Conservation (phyloP, 2,888 invertebrate genomes). For the Drosophila pseudotakahashii region DNA sequence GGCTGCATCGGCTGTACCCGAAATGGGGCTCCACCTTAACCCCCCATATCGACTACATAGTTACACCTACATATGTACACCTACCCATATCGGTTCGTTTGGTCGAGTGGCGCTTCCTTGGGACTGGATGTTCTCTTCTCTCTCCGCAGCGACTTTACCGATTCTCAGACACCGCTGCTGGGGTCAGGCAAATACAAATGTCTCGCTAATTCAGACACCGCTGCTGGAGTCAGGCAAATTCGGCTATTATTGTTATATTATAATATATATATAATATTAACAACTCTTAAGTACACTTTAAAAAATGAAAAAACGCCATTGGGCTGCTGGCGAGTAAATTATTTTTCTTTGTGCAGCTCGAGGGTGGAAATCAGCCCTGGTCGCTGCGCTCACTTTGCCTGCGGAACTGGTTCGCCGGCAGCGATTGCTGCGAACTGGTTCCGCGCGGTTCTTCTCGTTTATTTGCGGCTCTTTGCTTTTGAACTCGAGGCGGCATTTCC, state of each 20-base stretch:
- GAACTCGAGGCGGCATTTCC: neutral
- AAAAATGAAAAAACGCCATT: slow-evolving; percentile 45
- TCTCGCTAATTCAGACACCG: slow-evolving; percentile 41
- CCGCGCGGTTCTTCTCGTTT: slow-evolving; percentile 4
- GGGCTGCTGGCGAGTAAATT: slow-evolving; percentile 39
- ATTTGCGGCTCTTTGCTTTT: neutral
- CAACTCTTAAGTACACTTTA: slow-evolving; percentile 49
- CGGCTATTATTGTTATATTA: slow-evolving; percentile 51
- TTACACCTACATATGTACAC: slow-evolving; percentile 11
- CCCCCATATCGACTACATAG: slow-evolving; percentile 18
- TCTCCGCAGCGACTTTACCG: slow-evolving; percentile 24
- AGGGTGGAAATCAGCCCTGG: slow-evolving; percentile 46
- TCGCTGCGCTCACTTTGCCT: slow-evolving; percentile 22
- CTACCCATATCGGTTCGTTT: slow-evolving; percentile 31
- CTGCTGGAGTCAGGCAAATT: slow-evolving; percentile 34
- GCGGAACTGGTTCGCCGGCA: slow-evolving; percentile 24
- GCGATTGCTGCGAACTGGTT: slow-evolving; percentile 5
- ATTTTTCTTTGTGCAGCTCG: slow-evolving; percentile 45
- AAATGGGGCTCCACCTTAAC: slow-evolving; percentile 15
- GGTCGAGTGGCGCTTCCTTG: slow-evolving; percentile 37
- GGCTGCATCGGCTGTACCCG: slow-evolving; percentile 38
- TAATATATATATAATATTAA: too few species aligned
- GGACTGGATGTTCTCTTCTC: slow-evolving; percentile 24
- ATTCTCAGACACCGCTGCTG: slow-evolving; percentile 36
- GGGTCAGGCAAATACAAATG: slow-evolving; percentile 40